Evolutionary conservation across 2,797 vertebrate species (phyloP), one percentile per base, ranked within the genome.

Genomic region (Vespertilio murinus): DNA sequence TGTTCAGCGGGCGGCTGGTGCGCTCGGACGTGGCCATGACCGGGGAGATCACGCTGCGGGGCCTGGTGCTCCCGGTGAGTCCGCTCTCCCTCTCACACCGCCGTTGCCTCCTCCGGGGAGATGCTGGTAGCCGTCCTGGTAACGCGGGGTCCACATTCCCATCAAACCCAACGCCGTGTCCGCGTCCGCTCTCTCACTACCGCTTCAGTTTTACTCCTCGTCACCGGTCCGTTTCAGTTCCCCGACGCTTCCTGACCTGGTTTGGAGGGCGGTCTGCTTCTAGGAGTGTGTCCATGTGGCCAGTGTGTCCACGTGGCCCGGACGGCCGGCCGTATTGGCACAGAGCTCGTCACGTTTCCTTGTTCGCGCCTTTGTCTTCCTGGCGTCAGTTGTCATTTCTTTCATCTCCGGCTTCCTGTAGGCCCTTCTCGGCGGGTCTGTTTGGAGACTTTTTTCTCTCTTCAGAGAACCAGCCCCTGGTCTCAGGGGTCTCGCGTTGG

Each of bases 21-120:
- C 98, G 99, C 75, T 99, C 99, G 1, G 99, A 99, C 94, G 98
- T 99, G 30, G 99, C 99, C 97, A 99, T 99, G 99, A 99, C 99
- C 0, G 99, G 99, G 91, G 99, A 99, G 98, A 99, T 99, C 98
- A 99, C 99, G 6, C 98, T 99, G 3, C 98, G 99, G 96, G 99
- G 99, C 56, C 99, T 99, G 90, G 99, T 99, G 97, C 99, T 99
- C 91, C 99, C 99, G 94, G 99, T 99, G 96, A 98, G 99, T 98
- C 96, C 90, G n/a, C n/a, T n/a, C n/a, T n/a, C n/a, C n/a, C n/a
- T n/a, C n/a, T n/a, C n/a, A n/a, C n/a, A n/a, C n/a, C n/a, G n/a
- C n/a, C n/a, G n/a, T n/a, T n/a, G n/a, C n/a, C n/a, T n/a, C n/a
- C n/a, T n/a, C n/a, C n/a, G n/a, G n/a, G n/a, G n/a, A n/a, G n/a